Base-by-base conservation (phyloP, 2,113 vertebrate species). In the Orycteropus afer region DNA sequence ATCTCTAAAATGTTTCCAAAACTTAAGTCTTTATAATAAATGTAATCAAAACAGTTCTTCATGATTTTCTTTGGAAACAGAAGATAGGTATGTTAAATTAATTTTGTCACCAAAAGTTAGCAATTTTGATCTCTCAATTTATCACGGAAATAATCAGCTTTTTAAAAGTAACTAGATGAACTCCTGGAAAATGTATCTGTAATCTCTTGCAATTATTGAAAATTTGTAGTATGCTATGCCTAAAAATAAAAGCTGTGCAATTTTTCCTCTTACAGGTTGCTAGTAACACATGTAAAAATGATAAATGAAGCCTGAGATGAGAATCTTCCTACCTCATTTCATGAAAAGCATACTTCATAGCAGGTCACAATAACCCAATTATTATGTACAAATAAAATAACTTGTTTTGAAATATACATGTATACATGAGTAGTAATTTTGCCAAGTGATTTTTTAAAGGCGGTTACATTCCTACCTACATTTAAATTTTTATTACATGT, bases 341-440 rank as follows among this genome's bases (percentile, higher is more conserved):
- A 12, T 79, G 82, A 91, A 92, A 96, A 45, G 29, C 55, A 87
- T 2, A 53, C 45, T 55, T 69, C 29, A 27, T 3, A 73, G 65
- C 32, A 67, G 91, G 5, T 84, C 47, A 13, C 23, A 82, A 14
- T 83, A 47, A 83, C 69, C 71, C 81, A 76, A 37, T 95, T 91
- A 83, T 84, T 78, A 37, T 4, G 5, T 10, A 55, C 37, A 95
- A 93, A 92, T 55, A 88, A 93, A 94, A 53, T 57, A n/a, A 80
- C 29, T 67, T 89, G 37, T 92, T 90, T 87, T 91, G 65, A 80
- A 15, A 96, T 11, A 59, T 20, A 34, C 32, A 65, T 57, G 20
- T 57, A 57, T 57, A 57, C 18, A 57, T 57, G 18, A 17, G 18
- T 4, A 57, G 63, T 63, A 25, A 34, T 57, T 84, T 67, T 84